Evolutionary conservation across 2,113 vertebrate genomes (phyloP).

Genomic region (Falco punctatus): DNA sequence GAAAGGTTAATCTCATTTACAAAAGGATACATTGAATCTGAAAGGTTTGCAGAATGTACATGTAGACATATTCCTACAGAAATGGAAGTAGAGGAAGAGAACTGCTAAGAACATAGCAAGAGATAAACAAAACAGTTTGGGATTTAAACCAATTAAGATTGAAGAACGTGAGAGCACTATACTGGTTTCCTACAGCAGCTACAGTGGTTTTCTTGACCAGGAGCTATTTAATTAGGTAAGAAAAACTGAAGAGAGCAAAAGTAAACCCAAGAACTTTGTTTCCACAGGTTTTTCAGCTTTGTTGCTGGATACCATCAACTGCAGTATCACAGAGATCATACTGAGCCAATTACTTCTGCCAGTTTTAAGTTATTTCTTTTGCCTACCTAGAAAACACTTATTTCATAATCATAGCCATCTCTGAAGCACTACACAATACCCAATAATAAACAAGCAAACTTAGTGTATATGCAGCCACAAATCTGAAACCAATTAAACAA

Average conservation of each 20-base stretch:
- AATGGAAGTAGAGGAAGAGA: neutral
- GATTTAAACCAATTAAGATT: neutral
- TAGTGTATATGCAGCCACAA: neutral
- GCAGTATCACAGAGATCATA: neutral
- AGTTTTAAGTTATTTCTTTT: neutral
- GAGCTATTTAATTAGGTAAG: neutral
- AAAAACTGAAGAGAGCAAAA: neutral
- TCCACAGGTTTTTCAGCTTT: too few relatives aligned
- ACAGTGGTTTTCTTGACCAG: neutral
- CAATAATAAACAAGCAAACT: neutral
- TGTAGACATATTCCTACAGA: neutral
- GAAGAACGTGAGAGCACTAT: neutral
- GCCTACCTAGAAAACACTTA: neutral
- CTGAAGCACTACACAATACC: neutral
- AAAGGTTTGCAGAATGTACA: neutral
- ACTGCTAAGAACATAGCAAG: fast-evolving
- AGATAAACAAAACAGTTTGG: neutral
- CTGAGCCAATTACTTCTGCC: neutral
- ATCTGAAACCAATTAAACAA: neutral
- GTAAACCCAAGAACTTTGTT: neutral
- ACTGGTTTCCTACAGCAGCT: neutral
- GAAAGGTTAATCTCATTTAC: neutral
- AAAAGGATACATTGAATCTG: neutral
- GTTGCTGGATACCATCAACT: neutral
- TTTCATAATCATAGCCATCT: neutral